Conservation (phyloP, 2,113 vertebrate genomes). For the Muscicapa adusta region DNA sequence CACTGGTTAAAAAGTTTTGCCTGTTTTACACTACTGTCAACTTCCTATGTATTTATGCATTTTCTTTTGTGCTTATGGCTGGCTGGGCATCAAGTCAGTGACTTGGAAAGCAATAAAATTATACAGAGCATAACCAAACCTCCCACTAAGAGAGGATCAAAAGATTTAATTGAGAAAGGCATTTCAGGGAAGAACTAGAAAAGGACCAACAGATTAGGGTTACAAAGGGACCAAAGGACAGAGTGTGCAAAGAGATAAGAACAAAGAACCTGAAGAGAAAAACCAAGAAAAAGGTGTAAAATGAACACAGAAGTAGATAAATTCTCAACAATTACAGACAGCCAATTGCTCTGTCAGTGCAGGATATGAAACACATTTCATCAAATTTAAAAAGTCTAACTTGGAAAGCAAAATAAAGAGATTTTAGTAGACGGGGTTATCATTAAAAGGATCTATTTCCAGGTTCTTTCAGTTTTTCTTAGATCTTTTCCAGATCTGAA, state of each 20-base stretch:
- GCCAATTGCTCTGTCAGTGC: neutral
- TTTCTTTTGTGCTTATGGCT: neutral
- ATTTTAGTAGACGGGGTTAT: neutral
- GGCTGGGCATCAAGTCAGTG: neutral
- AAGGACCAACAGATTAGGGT: neutral
- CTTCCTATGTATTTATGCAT: neutral
- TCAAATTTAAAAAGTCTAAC: neutral
- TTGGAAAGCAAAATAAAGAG: neutral
- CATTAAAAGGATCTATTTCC: neutral
- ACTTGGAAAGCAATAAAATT: constrained; percentile 8
- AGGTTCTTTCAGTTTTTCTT: neutral
- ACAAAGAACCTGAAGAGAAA: neutral
- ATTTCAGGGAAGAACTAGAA: neutral
- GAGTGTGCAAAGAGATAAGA: neutral
- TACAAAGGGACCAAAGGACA: neutral
- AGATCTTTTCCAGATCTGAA: neutral
- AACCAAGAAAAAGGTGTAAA: neutral
- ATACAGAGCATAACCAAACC: neutral
- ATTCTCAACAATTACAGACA: neutral
- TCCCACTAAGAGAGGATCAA: neutral
- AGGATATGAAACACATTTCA: neutral
- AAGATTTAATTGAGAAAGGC: neutral
- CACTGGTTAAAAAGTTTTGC: neutral
- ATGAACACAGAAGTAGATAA: neutral
- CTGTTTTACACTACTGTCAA: neutral